Evolutionary conservation across 35 echinoderm and acorn worm genomes (phyloP).

Genomic region (Apostichopus parvimensis): DNA sequence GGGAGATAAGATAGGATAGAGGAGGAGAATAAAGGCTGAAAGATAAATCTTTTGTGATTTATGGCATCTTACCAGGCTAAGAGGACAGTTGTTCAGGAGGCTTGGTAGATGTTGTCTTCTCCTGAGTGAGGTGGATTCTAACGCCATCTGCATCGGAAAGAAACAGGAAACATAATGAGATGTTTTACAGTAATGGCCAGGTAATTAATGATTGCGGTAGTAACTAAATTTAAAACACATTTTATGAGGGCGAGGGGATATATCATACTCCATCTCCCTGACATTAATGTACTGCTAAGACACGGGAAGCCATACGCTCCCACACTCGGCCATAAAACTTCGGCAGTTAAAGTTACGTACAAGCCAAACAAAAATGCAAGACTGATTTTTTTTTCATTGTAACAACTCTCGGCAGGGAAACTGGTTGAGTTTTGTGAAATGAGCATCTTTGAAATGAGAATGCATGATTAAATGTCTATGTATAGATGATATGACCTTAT

Average conservation of each 20-base stretch:
- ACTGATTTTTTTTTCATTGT: too few relatives aligned
- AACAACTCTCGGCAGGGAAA: too few relatives aligned
- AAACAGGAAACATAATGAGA: constrained; percentile 42
- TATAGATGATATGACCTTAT: too few relatives aligned
- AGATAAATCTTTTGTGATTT: constrained; percentile 28
- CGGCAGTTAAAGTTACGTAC: not conserved
- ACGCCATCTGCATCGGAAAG: constrained; percentile 74
- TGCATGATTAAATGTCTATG: too few relatives aligned
- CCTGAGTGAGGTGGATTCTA: constrained; percentile 78
- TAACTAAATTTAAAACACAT: constrained; percentile 15
- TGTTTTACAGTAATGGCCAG: constrained; percentile 21
- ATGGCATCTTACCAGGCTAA: constrained; percentile 75
- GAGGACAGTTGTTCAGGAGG: constrained; percentile 70
- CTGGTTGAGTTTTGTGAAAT: too few relatives aligned
- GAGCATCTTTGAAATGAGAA: too few relatives aligned
- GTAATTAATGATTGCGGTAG: constrained; percentile 33
- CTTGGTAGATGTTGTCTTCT: constrained; percentile 70
- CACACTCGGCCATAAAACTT: not conserved
- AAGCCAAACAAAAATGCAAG: too few relatives aligned
- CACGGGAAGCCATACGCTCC: not conserved
- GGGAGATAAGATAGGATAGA: too few relatives aligned
- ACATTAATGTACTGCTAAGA: not conserved
- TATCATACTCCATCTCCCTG: not conserved
- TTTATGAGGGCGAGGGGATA: constrained; percentile 17
- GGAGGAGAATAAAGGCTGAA: not conserved